Base-by-base conservation (phyloP, 2,888 invertebrate species). In the Melanostoma mellinum region DNA sequence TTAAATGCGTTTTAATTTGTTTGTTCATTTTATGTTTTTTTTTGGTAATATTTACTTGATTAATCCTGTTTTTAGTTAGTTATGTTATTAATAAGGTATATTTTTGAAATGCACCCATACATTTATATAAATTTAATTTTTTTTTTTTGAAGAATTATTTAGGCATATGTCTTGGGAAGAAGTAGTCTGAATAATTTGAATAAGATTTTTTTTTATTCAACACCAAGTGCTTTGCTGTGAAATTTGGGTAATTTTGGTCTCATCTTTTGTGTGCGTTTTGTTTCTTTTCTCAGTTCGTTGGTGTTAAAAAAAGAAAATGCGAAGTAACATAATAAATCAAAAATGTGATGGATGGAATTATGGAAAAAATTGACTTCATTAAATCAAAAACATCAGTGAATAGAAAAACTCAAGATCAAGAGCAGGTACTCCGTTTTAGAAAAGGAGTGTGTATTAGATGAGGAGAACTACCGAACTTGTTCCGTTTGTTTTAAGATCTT, bases 51-150 rank as follows among this genome's bases (percentile, higher is more conserved):
- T 40, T 72, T 61, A 42, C 36, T 63, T 48, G 48, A 76, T 61
- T 63, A 63, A 50, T 5, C 30, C 38, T 63, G 38, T 60, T 2
- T 60, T 44, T 9, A 35, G 44, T 44, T 46, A 46, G n/a, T 48
- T 53, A 40, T 68, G 32, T 58, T 46, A 10, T 76, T 65, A 67
- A 10, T 63, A 71, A 71, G 84, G 84, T 84, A 74, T 77, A 77
- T 77, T 82, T 82, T 79, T 84, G 71, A 79, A 79, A 84, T 84
- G 79, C 84, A 79, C 79, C 84, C 78, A 79, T 79, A 79, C 79
- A 78, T 84, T 84, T 82, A 75, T 84, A 84, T 78, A 84, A 78
- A 67, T 5, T 35, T 53, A 1, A 4, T 52, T 52, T 56, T 48
- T 48, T 33, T 5, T 32, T 58, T 53, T 46, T 32, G 61, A 33